Evolutionary conservation across 2,888 invertebrate genomes (phyloP).

Genomic region (Pherbina coryleti): DNA sequence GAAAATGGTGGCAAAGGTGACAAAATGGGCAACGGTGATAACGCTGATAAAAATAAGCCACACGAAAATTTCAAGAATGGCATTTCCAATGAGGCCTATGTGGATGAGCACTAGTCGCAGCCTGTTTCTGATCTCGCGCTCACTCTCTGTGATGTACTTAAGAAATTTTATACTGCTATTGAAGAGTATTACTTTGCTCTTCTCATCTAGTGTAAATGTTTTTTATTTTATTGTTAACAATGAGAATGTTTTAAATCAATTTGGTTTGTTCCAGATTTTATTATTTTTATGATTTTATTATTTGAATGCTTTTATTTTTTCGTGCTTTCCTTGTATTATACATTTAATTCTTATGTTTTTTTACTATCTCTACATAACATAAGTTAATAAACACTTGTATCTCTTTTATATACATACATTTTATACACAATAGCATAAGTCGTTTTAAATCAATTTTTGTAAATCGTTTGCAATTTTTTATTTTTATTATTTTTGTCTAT

Average conservation of each 20-base stretch:
- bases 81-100: constrained; percentile 48
- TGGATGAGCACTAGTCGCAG: constrained; percentile 9
- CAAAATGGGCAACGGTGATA: neutral
- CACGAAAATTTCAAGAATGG: constrained; percentile 40
- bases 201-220: too few relatives aligned
- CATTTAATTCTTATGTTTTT: neutral
- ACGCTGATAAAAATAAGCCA: neutral
- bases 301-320: neutral
- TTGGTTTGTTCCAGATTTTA: too few relatives aligned
- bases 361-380: neutral
- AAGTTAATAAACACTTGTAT: neutral
- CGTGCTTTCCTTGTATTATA: neutral
- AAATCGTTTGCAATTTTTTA: neutral
- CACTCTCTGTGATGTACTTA: constrained; percentile 35
- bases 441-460: neutral
- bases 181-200: too few relatives aligned
- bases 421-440: neutral
- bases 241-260: too few relatives aligned
- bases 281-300: too few relatives aligned
- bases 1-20: neutral
- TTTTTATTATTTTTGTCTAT: neutral
- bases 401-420: neutral
- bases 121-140: neutral
- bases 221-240: too few relatives aligned
- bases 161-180: neutral